Base-by-base conservation (phyloP, 53 echinoderm and acorn worm genomes). In the Henricia sp. region DNA sequence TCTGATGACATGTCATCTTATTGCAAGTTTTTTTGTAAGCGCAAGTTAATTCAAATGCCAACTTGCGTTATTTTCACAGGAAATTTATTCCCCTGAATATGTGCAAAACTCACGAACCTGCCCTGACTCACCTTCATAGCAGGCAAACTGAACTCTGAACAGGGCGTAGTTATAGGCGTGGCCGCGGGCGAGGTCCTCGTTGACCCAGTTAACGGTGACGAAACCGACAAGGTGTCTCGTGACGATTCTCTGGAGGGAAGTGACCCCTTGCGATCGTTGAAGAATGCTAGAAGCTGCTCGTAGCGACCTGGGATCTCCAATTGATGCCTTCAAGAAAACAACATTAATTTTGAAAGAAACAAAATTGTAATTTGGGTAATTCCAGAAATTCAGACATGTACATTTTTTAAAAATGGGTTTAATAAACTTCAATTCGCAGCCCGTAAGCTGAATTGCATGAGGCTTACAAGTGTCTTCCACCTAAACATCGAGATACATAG, bases 271-370 rank as follows among this genome's bases (percentile, higher is more conserved):
- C 87, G 87, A 74, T 96, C 94, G 23, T 83, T 64, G 69, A 86
- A 96, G 89, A 96, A 96, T 34, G 96, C 92, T 68, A 67, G 37
- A 28, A 96, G 88, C 66, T 91, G 92, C 19, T 87, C 85, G 21
- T 94, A 94, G 41, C 83, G 73, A 3, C 90, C 91, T 6, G 94
- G 94, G 30, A 88, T 90, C 52, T 94, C 92, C 52, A 96, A 65
- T 48, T 93, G 96, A 46, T 90, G 94, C 63, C 96, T 96, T 71
- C 13, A 19, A 42, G n/a, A 5, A 10, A 34, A 67, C 24, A 71
- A 20, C 34, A 41, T 46, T 4, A 24, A 71, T 6, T 26, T 26
- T 23, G 26, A 3, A 30, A 11, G n/a, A n/a, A n/a, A n/a, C n/a
- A n/a, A n/a, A n/a, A n/a, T n/a, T n/a, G n/a, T n/a, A n/a, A n/a